Conservation (phyloP, 2,113 vertebrate species). For the Globicephala melas region DNA sequence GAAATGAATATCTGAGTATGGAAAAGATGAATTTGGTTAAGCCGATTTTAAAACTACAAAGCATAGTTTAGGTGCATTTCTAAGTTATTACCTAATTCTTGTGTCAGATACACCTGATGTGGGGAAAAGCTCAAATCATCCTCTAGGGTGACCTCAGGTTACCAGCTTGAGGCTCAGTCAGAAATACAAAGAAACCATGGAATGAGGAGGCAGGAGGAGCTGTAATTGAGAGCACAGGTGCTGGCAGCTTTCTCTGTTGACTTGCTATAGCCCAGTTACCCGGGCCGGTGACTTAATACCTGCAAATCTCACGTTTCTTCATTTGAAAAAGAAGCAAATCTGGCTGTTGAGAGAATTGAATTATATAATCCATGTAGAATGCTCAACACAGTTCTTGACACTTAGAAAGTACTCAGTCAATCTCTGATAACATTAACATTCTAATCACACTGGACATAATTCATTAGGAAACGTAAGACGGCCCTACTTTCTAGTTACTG, state of each 20-base stretch:
- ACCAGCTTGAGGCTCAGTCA: not conserved
- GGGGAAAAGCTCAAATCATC: not conserved
- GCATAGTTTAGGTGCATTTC: not conserved
- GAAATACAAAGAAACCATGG: not conserved
- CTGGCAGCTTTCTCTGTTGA: not conserved
- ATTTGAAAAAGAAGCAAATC: not conserved
- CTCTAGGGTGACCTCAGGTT: not conserved
- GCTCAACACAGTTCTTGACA: not conserved
- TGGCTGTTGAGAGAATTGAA: not conserved
- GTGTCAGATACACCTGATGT: not conserved
- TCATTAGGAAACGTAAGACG: not conserved
- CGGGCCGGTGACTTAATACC: not conserved
- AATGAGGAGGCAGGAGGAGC: not conserved
- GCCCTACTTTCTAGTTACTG: not conserved
- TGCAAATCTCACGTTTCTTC: not conserved
- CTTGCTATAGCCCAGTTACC: not conserved
- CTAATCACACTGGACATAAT: not conserved
- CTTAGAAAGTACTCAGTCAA: not conserved
- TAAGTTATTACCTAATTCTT: not conserved
- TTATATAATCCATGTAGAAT: not conserved
- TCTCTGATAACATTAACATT: not conserved
- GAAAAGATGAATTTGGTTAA: not conserved
- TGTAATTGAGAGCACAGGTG: not conserved
- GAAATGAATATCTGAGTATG: not conserved
- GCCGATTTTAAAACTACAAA: not conserved